Evolutionary conservation across 1,140 invertebrate genomes (phyloP), one percentile per base, ranked within the genome.

Genomic region (Nasonia vitripennis): DNA sequence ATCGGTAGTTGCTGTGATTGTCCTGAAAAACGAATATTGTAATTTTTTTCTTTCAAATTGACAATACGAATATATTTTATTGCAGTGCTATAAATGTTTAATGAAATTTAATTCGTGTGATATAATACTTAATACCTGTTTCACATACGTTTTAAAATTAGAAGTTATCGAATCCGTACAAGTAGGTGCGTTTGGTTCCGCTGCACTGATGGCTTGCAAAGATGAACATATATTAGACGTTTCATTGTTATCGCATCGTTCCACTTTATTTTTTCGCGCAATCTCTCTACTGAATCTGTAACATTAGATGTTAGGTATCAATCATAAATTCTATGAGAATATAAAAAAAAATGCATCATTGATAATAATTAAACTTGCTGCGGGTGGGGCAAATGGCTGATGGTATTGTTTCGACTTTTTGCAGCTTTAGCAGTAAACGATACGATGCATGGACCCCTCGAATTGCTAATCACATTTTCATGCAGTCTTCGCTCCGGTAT

Each of bases 401-500:
- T 86, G 37, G 87, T 85, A 62, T 62, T 62, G 17, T n/a, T 62
- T 27, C 86, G 88, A 89, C 88, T 90, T 87, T 89, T 92, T 73
- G 88, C 88, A 20, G 88, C 80, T 75, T 88, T 90, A 80, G 87
- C 89, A 1, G 86, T 87, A 45, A 91, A 86, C 74, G 90, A 89
- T 14, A 93, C 86, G 27, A 91, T 84, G 23, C 89, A 92, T 0
- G 91, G 89, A 41, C 17, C 37, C n/a, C 83, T 90, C 87, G 48
- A 90, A 27, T 90, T 84, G 73, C 90, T 89, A 17, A 85, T 84
- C 10, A 86, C 67, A 74, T 90, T 88, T 77, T 91, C 87, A 1
- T 73, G 81, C 79, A 88, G 85, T 87, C 87, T 91, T 41, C 91
- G 90, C 41, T 79, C 78, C 7, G 92, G 92, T 87, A 93, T 91